Base-by-base conservation (phyloP, 2,113 vertebrate species). In the Syngnathus typhle region DNA sequence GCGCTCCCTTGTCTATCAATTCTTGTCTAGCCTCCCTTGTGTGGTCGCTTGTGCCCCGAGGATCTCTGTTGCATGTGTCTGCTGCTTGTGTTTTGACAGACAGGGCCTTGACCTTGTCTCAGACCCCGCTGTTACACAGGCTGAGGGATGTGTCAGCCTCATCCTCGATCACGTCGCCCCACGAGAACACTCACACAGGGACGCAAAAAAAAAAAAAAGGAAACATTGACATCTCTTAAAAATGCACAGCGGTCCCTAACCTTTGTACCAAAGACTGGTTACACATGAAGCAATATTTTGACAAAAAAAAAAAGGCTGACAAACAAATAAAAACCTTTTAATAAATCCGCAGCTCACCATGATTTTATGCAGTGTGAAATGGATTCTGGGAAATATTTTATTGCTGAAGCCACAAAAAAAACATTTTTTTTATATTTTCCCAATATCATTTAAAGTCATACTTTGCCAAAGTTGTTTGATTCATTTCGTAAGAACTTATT, bases 81-180 rank as follows among this genome's bases (percentile, higher is more conserved):
- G 78, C 74, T 70, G 74, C 79, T 32, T 73, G 76, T 75, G 60
- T 78, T 83, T 77, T 82, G 84, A 88, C 83, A 85, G 82, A 82
- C 83, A 71, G 67, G 82, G 74, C 68, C 69, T 47, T 66, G 74
- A 78, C 81, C 79, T 72, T 77, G 84, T 84, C 84, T 77, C 71
- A 63, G 60, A 69, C 69, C 75, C 65, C 41, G 76, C 77, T 73
- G 72, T 70, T 77, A 19, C 71, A 71, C 65, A 62, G 64, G 69
- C 67, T 81, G 70, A 73, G 71, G 64, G 73, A 81, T 64, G 76
- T 76, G 80, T 80, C 80, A 65, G 69, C 62, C 68, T 80, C 75
- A 41, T 72, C 67, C 69, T 65, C 55, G 0, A 44, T 74, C 65
- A 62, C 71, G 41, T 72, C 43, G 27, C 55, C 65, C 38, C 23